A percentile compares a stretch with the other conserved stretches of the same genome.
Conservation (phyloP, 2,113 vertebrate species). For the Hippopotamus amphibius region DNA sequence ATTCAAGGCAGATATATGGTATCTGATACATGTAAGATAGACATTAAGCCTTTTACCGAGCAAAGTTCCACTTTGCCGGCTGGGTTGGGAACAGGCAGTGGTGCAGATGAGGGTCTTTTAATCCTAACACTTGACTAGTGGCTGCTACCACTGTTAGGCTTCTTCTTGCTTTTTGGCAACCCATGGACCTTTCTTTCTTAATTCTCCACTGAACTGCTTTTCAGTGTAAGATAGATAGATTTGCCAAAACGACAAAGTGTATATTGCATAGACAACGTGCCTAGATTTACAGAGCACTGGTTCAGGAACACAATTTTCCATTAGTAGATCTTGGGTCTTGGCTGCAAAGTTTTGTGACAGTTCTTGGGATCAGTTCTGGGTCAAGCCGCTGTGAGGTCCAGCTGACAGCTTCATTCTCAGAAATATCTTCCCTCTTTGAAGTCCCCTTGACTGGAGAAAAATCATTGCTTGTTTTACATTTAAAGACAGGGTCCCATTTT, state of each 20-base stretch:
- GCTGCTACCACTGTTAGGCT: neutral
- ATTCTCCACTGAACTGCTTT: conserved; percentile 49
- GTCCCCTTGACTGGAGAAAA: neutral
- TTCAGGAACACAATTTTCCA: conserved; percentile 30
- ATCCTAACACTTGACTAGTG: neutral
- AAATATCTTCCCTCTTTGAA: neutral
- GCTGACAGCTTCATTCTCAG: conserved; percentile 56
- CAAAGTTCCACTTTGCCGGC: neutral
- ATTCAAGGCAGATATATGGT: conserved; percentile 33
- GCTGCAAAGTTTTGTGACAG: conserved; percentile 36
- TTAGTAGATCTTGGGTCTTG: neutral
- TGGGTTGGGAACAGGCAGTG: neutral
- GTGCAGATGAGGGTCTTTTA: neutral
- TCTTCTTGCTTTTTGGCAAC: neutral
- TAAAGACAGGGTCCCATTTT: conserved; percentile 50
- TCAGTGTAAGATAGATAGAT: conserved; percentile 30
- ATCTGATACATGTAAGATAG: conserved; percentile 40
- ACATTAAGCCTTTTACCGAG: neutral
- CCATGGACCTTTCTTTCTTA: neutral
- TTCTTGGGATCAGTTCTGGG: conserved; percentile 42
- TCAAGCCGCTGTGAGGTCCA: conserved; percentile 26
- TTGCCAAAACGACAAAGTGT: conserved; percentile 55
- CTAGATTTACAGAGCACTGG: neutral
- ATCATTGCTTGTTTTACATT: conserved; percentile 54
- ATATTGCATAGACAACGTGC: neutral